These are phyloP conservation scores for Thecocarcelia acutangulata DNA, from an alignment of 2,888 invertebrate species.

Conservation along the genomic window DNA sequence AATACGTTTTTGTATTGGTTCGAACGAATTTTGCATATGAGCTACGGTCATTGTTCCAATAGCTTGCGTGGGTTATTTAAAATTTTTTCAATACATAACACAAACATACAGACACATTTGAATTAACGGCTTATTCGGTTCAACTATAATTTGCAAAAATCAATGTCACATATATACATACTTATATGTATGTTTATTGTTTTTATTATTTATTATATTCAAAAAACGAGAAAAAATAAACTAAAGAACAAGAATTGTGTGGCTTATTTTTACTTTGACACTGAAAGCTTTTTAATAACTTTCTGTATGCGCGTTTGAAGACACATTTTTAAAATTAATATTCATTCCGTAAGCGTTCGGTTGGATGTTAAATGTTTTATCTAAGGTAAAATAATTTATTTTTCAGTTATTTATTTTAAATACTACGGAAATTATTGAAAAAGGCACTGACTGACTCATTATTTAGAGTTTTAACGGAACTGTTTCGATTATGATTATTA, in stretches of 20 bases:
- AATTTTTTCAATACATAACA: neutral
- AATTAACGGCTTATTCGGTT: neutral
- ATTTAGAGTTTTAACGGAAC: too few species aligned
- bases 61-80: conserved; percentile 8
- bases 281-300: too few species aligned
- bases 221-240: too few species aligned
- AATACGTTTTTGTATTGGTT: neutral
- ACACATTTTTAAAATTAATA: conserved; percentile 12
- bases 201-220: too few species aligned
- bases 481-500: conserved; percentile 1
- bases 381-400: too few species aligned
- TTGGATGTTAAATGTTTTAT: neutral
- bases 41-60: neutral
- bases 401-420: neutral
- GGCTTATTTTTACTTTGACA: too few species aligned
- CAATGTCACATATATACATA: neutral
- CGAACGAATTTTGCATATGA: neutral
- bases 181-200: neutral
- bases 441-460: too few species aligned
- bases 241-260: too few species aligned
- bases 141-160: neutral
- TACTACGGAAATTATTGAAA: conserved; percentile 9
- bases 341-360: conserved; percentile 26
- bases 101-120: neutral
- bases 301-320: neutral